Conservation (phyloP, 2,113 vertebrate genomes). For the Solea senegalensis region DNA sequence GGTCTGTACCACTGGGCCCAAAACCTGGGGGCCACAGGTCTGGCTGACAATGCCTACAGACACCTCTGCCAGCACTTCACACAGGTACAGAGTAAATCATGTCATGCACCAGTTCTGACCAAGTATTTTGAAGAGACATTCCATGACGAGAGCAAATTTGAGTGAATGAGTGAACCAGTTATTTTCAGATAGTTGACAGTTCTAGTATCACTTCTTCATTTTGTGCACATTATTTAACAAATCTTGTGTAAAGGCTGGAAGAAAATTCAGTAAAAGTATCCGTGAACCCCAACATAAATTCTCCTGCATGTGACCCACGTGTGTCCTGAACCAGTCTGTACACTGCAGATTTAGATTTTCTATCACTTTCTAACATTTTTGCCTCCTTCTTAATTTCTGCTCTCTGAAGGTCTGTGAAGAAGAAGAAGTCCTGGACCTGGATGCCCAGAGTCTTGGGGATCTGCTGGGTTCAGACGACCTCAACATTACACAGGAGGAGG, state of each 20-base stretch:
- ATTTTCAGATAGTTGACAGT: too few relatives aligned
- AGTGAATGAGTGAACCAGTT: too few relatives aligned
- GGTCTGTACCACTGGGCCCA: conserved; percentile 90
- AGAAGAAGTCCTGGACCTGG: conserved; percentile 89
- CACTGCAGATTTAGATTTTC: not conserved
- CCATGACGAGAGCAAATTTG: too few relatives aligned
- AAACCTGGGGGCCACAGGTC: conserved; percentile 85
- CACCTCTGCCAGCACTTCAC: conserved; percentile 89
- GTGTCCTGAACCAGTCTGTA: too few relatives aligned
- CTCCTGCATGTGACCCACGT: too few relatives aligned
- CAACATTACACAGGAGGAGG: conserved; percentile 90
- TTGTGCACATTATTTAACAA: too few relatives aligned
- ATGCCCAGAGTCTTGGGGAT: conserved; percentile 83
- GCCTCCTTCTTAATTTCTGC: not conserved
- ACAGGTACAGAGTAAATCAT: conserved; percentile 34
- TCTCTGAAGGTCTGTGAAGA: conserved; percentile 86
- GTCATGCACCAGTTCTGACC: too few relatives aligned
- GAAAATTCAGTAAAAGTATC: too few relatives aligned
- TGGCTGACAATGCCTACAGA: conserved; percentile 82
- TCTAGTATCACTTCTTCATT: too few relatives aligned
- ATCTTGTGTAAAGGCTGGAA: too few relatives aligned
- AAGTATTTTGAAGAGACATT: too few relatives aligned
- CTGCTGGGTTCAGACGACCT: conserved; percentile 90
- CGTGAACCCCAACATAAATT: too few relatives aligned
- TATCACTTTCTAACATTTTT: not conserved